A percentile compares a stretch with the other conserved stretches of the same genome.
These are phyloP conservation scores for Oxyura jamaicensis DNA, from an alignment of 2,113 vertebrate genomes.

Conservation along the genomic window DNA sequence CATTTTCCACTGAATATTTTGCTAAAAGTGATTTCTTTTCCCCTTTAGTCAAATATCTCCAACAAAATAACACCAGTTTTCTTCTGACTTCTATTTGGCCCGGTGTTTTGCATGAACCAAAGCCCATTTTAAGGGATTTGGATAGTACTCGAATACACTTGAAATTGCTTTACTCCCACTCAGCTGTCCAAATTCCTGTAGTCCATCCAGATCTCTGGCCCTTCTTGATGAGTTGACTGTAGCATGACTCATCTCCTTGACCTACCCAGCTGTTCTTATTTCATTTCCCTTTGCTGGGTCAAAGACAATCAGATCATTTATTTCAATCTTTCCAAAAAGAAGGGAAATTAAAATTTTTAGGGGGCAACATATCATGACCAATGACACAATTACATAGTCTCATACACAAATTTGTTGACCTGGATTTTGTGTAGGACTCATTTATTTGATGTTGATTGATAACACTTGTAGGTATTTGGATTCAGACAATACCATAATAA, in stretches of 20 bases:
- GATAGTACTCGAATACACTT: background rate
- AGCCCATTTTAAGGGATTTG: conserved; percentile 28
- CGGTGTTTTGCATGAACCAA: background rate
- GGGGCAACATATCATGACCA: conserved; percentile 23
- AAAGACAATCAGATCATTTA: conserved; percentile 37
- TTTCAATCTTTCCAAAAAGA: conserved; percentile 35
- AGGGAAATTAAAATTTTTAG: conserved; percentile 10
- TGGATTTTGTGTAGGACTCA: background rate
- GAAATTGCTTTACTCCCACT: conserved; percentile 43
- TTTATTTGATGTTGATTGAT: background rate
- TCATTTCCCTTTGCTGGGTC: conserved; percentile 43
- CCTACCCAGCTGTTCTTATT: conserved; percentile 63
- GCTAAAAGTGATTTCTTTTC: conserved; percentile 27
- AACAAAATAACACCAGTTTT: background rate
- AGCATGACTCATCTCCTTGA: conserved; percentile 59
- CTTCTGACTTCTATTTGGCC: background rate
- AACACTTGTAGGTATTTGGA: background rate
- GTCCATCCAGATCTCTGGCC: conserved; percentile 55
- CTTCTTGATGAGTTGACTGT: conserved; percentile 37
- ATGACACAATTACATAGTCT: background rate
- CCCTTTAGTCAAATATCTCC: background rate
- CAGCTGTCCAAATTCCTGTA: conserved; percentile 50
- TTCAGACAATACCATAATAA: background rate
- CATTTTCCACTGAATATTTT: background rate
- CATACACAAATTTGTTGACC: background rate